Percentiles rank a stretch among this genome's conserved stretches.
These are phyloP conservation scores for Antechinus flavipes DNA, from an alignment of 2,113 vertebrate species.

Conservation along the genomic window DNA sequence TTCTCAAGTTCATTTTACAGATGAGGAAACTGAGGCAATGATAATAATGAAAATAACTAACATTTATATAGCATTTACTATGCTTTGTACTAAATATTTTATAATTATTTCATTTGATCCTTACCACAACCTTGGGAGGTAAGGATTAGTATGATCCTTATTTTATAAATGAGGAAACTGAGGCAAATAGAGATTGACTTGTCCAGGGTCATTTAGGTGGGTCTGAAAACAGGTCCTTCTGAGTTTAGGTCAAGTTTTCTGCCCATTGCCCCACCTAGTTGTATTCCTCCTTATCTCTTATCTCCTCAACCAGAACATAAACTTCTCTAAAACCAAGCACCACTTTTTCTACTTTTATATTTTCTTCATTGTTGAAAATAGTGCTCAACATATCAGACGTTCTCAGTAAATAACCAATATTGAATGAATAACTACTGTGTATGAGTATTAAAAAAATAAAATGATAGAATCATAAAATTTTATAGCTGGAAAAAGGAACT, in stretches of 20 bases:
- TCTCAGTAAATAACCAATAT: not conserved
- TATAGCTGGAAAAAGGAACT: not conserved
- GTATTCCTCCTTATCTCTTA: not conserved
- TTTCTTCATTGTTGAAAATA: not conserved
- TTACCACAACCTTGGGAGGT: not conserved
- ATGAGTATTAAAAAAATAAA: constrained; percentile 4
- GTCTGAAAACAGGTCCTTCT: not conserved
- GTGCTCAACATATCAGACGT: not conserved
- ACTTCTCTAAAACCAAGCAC: not conserved
- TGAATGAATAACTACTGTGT: not conserved
- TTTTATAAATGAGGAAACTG: not conserved
- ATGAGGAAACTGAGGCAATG: not conserved
- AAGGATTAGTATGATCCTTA: not conserved
- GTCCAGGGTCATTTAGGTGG: not conserved
- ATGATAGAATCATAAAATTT: no score
- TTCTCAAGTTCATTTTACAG: not conserved
- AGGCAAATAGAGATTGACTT: not conserved
- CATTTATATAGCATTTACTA: no score
- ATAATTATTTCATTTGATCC: no score
- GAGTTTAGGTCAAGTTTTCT: not conserved
- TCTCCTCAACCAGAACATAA: not conserved
- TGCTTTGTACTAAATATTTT: no score
- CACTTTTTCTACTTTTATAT: not conserved
- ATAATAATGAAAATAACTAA: no score
- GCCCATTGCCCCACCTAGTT: not conserved